Evolutionary conservation across 2,113 vertebrate genomes (phyloP).

Genomic region (Fregata magnificens): DNA sequence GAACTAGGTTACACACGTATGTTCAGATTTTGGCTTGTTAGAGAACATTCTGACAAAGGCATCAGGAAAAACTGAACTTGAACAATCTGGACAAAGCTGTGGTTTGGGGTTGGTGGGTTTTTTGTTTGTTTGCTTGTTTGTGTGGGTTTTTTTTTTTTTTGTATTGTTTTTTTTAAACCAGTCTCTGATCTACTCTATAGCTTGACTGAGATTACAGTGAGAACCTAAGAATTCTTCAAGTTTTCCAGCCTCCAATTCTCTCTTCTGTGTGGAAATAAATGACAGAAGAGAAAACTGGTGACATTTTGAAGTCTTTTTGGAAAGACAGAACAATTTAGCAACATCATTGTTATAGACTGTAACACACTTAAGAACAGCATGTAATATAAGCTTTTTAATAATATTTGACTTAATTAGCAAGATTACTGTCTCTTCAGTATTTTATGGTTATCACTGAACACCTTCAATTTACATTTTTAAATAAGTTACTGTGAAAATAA

Average conservation of each 20-base stretch:
- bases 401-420: neutral
- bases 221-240: neutral
- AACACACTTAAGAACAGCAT: neutral
- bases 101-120: neutral
- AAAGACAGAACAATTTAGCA: neutral
- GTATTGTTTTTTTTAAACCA: neutral
- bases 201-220: neutral
- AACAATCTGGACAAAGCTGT: neutral
- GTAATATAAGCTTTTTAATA: constrained; percentile 1
- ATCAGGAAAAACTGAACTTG: neutral
- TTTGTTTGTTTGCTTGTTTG: neutral
- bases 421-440: neutral
- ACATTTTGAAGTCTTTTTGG: neutral
- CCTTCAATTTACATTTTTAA: constrained; percentile 52
- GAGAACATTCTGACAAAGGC: neutral
- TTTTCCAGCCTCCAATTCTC: neutral
- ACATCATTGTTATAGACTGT: neutral
- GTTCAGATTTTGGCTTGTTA: neutral
- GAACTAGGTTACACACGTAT: neutral
- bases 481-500: constrained; percentile 67
- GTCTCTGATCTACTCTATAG: neutral
- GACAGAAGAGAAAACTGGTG: neutral
- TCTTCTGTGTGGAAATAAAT: neutral
- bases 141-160: no score
- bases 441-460: constrained; percentile 23